Base-by-base conservation (phyloP, 2,797 vertebrate species). In the Limosa lapponica region DNA sequence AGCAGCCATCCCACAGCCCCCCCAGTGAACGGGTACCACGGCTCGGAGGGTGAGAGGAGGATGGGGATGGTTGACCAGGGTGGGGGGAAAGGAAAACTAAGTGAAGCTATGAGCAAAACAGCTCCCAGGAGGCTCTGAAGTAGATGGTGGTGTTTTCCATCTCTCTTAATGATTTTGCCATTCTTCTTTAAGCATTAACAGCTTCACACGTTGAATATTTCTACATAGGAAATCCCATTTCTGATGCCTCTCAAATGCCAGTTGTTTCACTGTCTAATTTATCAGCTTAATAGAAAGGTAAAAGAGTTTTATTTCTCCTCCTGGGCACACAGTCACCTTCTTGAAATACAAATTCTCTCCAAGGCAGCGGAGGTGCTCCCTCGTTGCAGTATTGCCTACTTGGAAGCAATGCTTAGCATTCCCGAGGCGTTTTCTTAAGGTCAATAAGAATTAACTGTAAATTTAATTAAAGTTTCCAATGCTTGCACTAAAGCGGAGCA, bases 391-490 rank as follows among this genome's bases (percentile, higher is more conserved):
- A 13, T 16, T 9, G 1, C 2, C 52, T 36, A 54, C 91, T 84
- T 87, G 67, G n/a, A 78, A 95, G 91, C 37, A 0, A 66, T 5
- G 69, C 84, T 77, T 39, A 69, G 48, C 59, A 18, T 91, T 82
- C 95, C 70, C 54, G 3, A 72, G 72, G 59, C 1, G 11, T 77
- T 87, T 75, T 70, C 89, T 65, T 81, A 55, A 95, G 91, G 96
- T 96, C 95, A 84, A 8, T 58, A 36, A 49, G 36, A 97, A 97
- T 94, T 89, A 94, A 82, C 83, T 59, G 59, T 34, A 84, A 89
- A 89, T 89, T 94, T 93, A 95, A 95, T 97, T 95, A 91, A 78
- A 77, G 46, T 61, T 93, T 74, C 66, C 51, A 39, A 6, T n/a
- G 72, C 75, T 90, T 75, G 71, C 13, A 16, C 37, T 89, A 20